phyloP scores from a whole-genome alignment of 2,797 vertebrate genomes.

The Periparus ater region DNA sequence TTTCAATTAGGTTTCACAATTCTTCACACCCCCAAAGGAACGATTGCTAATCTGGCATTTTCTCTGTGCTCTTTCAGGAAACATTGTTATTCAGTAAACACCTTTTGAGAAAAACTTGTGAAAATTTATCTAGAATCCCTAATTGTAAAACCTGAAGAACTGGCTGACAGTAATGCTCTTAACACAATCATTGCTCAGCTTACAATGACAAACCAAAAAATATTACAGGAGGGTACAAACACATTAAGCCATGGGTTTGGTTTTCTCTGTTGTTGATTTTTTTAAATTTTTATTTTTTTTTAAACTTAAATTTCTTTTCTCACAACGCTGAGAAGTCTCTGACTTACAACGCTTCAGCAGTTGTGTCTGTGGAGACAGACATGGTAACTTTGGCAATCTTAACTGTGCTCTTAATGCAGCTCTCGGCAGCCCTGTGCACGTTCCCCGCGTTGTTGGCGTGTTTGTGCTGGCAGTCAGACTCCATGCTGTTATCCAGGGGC shows the following conservation, averaged over 20 bases:
- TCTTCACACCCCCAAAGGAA: not conserved
- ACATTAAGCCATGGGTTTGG: slow-evolving; percentile 66
- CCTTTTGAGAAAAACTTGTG: not conserved
- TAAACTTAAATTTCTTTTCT: slow-evolving; percentile 45
- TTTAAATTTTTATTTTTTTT: not conserved
- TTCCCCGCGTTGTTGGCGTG: slow-evolving; percentile 85
- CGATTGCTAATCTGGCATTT: not conserved
- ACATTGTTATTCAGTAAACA: not conserved
- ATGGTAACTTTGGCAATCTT: slow-evolving; percentile 99
- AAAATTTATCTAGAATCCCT: slow-evolving; percentile 49
- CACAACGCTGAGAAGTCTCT: slow-evolving; percentile 9
- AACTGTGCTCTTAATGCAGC: slow-evolving; percentile 99
- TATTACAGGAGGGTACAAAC: slow-evolving; percentile 70
- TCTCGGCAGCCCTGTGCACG: slow-evolving; percentile 93
- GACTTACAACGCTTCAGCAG: slow-evolving; percentile 91
- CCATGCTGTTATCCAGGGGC: slow-evolving; percentile 96
- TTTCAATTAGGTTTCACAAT: slow-evolving; percentile 53
- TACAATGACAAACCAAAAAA: slow-evolving; percentile 66
- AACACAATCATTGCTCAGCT: slow-evolving; percentile 49
- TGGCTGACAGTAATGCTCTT: slow-evolving; percentile 21
- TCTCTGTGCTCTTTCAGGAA: slow-evolving; percentile 24
- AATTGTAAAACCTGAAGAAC: slow-evolving; percentile 57
- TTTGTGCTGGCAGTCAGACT: slow-evolving; percentile 97
- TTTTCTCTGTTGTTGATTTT: slow-evolving; percentile 36
- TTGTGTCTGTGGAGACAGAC: slow-evolving; percentile 99